Conservation (phyloP, 1,140 invertebrate genomes). For the Musca vetustissima region DNA sequence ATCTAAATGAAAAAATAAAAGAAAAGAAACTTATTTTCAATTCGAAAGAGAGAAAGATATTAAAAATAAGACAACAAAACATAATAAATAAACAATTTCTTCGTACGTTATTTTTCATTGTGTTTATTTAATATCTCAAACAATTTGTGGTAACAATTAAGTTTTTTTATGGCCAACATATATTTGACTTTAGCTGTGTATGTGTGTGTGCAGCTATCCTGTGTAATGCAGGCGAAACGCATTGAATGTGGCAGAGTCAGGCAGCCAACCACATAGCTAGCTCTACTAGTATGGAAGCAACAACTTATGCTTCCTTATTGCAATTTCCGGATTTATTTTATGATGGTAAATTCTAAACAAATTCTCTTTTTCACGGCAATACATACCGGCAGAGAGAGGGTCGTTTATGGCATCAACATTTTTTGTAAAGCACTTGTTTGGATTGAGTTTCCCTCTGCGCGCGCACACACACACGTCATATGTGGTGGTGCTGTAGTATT, state of each 20-base stretch:
- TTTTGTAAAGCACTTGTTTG: no score
- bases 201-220: no score
- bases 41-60: neutral
- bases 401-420: no score
- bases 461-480: no score
- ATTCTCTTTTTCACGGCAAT: neutral
- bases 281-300: neutral
- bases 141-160: conserved; percentile 15
- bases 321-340: conserved; percentile 19
- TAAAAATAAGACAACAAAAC: conserved; percentile 1
- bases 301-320: conserved; percentile 7
- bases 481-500: neutral
- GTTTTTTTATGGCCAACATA: conserved; percentile 1
- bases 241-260: neutral
- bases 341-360: conserved; percentile 11
- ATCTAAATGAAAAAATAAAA: no score
- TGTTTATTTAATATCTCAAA: conserved; percentile 19
- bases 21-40: no score
- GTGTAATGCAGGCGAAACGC: no score
- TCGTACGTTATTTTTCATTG: neutral
- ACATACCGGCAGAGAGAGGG: neutral
- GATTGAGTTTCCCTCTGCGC: no score
- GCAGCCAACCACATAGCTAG: no score
- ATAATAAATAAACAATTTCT: conserved; percentile 8
- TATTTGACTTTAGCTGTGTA: neutral